phyloP scores from a whole-genome alignment of 2,797 vertebrate genomes.

The Brachymystax lenok region DNA sequence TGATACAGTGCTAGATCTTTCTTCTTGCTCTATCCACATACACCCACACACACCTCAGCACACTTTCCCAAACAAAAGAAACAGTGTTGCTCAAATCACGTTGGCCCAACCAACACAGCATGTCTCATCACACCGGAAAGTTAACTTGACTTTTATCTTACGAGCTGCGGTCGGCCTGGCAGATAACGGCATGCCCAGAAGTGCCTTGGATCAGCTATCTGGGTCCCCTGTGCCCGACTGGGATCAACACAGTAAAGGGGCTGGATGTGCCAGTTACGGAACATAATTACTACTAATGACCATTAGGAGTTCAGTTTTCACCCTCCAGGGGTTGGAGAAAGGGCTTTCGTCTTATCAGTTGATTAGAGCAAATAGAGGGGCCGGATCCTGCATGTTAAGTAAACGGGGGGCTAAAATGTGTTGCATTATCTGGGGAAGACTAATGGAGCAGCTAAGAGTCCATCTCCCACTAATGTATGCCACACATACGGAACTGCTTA shows the following conservation, averaged over 20 bases:
- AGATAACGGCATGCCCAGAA: conserved; percentile 31
- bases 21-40: neutral
- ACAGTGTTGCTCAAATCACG: conserved; percentile 36
- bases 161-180: conserved; percentile 16
- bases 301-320: conserved; percentile 81
- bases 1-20: neutral
- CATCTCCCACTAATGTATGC: conserved; percentile 64
- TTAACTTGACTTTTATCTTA: conserved; percentile 48
- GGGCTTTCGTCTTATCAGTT: conserved; percentile 80
- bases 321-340: conserved; percentile 72
- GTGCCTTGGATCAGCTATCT: conserved; percentile 38
- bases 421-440: conserved; percentile 67
- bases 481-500: conserved; percentile 34
- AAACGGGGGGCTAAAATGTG: conserved; percentile 71
- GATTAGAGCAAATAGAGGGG: conserved; percentile 80
- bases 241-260: conserved; percentile 55
- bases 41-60: neutral
- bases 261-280: conserved; percentile 69
- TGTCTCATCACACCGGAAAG: conserved; percentile 54
- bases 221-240: conserved; percentile 39
- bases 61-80: conserved; percentile 10
- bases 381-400: conserved; percentile 80
- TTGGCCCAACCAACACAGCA: conserved; percentile 25
- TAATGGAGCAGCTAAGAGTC: conserved; percentile 71
- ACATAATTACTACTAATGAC: conserved; percentile 83